Evolutionary conservation across 2,797 vertebrate genomes (phyloP).

Genomic region (Chelidonichthys spinosus): DNA sequence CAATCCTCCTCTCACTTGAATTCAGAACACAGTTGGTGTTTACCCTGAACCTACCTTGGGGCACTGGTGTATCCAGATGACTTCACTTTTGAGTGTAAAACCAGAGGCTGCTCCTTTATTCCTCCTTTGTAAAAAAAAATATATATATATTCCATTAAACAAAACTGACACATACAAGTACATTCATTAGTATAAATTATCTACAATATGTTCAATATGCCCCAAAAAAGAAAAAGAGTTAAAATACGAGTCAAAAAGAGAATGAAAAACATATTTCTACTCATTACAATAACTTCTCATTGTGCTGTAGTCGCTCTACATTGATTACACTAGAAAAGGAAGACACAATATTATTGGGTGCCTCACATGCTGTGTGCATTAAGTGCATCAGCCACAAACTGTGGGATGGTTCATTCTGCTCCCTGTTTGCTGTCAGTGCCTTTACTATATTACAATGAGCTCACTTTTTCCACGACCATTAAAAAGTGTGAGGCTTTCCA

Average conservation of each 20-base stretch:
- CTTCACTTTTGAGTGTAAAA: conserved; percentile 89
- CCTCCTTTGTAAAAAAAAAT: conserved; percentile 61
- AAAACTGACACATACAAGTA: conserved; percentile 11
- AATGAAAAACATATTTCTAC: not conserved
- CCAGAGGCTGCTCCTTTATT: conserved; percentile 85
- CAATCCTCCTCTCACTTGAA: not conserved
- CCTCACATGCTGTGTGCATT: conserved; percentile 40
- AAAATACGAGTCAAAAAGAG: conserved; percentile 1
- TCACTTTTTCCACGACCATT: conserved; percentile 81
- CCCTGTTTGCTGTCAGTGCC: conserved; percentile 56
- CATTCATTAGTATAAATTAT: not conserved
- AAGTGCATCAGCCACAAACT: conserved; percentile 50
- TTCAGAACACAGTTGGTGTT: not conserved
- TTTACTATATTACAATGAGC: conserved; percentile 68
- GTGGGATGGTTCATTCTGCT: conserved; percentile 53
- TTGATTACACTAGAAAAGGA: conserved; percentile 21
- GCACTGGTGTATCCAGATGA: conserved; percentile 89
- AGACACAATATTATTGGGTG: conserved; percentile 27
- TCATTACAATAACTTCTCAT: conserved; percentile 28
- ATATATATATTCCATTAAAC: conserved; percentile 14
- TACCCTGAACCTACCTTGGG: conserved; percentile 83
- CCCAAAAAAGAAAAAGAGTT: conserved; percentile 4
- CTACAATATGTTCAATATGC: not conserved
- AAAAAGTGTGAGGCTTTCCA: conserved; percentile 69
- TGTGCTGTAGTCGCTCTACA: conserved; percentile 4